Conservation (phyloP, 2,113 vertebrate species). For the Collichthys lucidus region DNA sequence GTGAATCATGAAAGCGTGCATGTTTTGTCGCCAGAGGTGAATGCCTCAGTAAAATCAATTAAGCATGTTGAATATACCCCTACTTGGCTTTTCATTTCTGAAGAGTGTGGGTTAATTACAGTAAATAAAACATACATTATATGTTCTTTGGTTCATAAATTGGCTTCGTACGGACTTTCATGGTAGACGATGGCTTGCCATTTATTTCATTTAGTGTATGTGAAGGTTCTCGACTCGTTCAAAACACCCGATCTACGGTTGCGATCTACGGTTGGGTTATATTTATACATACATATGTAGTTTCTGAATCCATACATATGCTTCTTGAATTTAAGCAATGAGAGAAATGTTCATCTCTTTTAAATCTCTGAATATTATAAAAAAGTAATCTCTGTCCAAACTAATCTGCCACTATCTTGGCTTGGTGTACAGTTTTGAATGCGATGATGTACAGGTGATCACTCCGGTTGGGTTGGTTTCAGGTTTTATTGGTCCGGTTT, state of each 20-base stretch:
- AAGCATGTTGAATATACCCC: not conserved
- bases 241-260: not conserved
- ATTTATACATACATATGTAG: not conserved
- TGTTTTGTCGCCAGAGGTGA: conserved; percentile 2
- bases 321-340: not conserved
- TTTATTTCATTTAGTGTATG: not conserved
- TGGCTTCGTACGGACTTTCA: not conserved
- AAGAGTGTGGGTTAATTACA: conserved; percentile 23
- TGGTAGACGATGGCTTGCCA: not conserved
- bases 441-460: not conserved
- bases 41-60: conserved; percentile 4
- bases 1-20: not conserved
- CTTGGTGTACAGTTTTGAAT: not conserved
- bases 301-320: not conserved
- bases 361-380: not conserved
- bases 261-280: not conserved
- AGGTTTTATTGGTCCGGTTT: no score
- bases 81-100: not conserved
- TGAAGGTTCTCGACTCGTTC: not conserved
- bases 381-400: not conserved
- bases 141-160: not conserved
- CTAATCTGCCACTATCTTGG: conserved; percentile 1
- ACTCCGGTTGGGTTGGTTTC: no score
- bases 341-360: not conserved
- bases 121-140: conserved; percentile 18